These are phyloP conservation scores for Diplosoma virens DNA, from an alignment of 23 tunicate species.

Conservation along the genomic window DNA sequence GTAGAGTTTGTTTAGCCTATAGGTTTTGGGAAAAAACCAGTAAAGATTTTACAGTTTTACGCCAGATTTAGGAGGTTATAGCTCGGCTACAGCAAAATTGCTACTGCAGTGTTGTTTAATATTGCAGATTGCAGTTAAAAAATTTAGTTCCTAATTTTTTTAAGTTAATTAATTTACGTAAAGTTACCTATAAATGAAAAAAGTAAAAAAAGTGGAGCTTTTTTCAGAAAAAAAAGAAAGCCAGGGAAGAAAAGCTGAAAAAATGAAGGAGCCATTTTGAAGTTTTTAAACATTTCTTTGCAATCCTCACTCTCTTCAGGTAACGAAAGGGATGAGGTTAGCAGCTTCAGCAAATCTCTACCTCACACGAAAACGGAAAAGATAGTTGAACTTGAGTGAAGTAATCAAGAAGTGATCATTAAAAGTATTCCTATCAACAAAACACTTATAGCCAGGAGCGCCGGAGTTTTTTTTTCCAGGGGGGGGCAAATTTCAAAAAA, in stretches of 20 bases:
- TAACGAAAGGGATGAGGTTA: conserved; percentile 11
- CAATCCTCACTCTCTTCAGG: conserved; percentile 14
- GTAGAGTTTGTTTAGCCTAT: background rate
- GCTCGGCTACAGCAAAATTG: conserved; percentile 13
- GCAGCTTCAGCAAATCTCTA: conserved; percentile 15
- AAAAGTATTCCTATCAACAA: conserved; percentile 14
- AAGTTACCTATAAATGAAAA: conserved; percentile 15
- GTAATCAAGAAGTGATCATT: conserved; percentile 3
- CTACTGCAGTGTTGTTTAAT: background rate
- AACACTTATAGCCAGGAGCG: conserved; percentile 31
- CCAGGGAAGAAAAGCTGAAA: conserved; percentile 9
- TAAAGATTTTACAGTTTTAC: conserved; percentile 8
- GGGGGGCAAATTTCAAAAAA: too few species aligned
- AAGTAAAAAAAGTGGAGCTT: conserved; percentile 25
- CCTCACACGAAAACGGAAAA: conserved; percentile 20
- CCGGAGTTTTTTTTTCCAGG: too few species aligned
- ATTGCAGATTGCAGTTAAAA: conserved; percentile 1
- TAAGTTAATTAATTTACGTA: conserved; percentile 12
- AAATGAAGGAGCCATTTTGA: conserved; percentile 41
- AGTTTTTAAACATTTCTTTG: conserved; percentile 18
- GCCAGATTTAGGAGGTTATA: conserved; percentile 3
- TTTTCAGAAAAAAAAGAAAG: conserved; percentile 9
- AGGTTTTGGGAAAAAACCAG: conserved; percentile 5
- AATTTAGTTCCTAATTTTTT: conserved; percentile 5
- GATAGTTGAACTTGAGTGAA: conserved; percentile 3